phyloP scores from a whole-genome alignment of 1,140 invertebrate species.

The Papilio polyxenes region DNA sequence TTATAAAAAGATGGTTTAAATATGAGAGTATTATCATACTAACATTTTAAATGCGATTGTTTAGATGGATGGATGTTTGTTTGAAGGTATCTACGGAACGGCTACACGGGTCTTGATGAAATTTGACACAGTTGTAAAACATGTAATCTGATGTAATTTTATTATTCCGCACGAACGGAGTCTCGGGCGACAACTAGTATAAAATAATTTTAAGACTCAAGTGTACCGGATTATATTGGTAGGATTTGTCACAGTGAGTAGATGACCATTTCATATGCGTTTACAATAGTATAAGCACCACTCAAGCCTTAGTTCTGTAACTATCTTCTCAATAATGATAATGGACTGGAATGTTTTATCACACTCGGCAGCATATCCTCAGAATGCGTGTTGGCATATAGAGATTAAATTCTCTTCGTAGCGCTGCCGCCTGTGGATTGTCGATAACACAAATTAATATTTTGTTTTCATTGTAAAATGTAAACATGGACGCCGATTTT shows the following conservation, averaged over 20 bases:
- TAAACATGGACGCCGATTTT: slow-evolving; percentile 30
- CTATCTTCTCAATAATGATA: slow-evolving; percentile 45
- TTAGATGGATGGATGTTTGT: no score
- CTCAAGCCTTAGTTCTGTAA: background rate
- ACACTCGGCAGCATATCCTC: slow-evolving; percentile 12
- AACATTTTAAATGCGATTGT: no score
- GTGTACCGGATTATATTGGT: background rate
- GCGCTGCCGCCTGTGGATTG: slow-evolving; percentile 44
- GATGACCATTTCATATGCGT: background rate
- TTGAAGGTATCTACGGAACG: no score
- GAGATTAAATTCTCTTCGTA: slow-evolving; percentile 47
- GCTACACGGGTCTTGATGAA: no score
- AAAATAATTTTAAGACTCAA: no score
- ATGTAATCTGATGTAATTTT: no score
- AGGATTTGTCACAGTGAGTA: background rate
- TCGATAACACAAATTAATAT: slow-evolving; percentile 57
- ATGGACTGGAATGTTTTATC: slow-evolving; percentile 44
- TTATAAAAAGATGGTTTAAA: background rate
- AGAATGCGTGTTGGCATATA: slow-evolving; percentile 42
- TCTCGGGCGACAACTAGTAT: no score
- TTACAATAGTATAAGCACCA: background rate
- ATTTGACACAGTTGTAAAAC: no score
- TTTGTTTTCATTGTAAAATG: slow-evolving; percentile 55
- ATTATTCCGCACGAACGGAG: no score
- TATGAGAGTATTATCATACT: background rate